Evolutionary conservation across 2,113 vertebrate species (phyloP), one percentile per base, ranked within the genome.

Genomic region (Coptodon bakossiorum): DNA sequence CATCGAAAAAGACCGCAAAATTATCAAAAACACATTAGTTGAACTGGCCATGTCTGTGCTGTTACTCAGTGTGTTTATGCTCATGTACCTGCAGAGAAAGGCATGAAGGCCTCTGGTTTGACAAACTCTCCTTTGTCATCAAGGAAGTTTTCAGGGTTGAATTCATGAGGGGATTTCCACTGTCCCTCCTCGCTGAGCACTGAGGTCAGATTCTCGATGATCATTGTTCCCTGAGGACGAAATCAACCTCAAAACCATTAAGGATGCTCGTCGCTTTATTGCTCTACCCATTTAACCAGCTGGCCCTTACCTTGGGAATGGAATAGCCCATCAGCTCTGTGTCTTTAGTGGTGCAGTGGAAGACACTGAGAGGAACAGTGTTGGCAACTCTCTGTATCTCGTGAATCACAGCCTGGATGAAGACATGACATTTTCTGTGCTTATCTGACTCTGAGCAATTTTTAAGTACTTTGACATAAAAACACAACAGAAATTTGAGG

Each of bases 71-170:
- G 45, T 8, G 7, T 11, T 59, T 8, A 0, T 17, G 7, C 45
- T 63, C 19, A 53, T 24, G 6, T 89, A 94, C 93, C 91, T 91
- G 90, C 66, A 76, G 93, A 95, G 66, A 96, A 96, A 9, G 91
- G 93, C 88, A 94, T 85, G 89, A 96, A 96, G 14, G 96, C 95
- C 6, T 96, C 96, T n/a, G 92, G 89, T 82, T 95, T 96, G 12
- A 92, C 52, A 88, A 95, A 95, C 81, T 95, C 91, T 86, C 92
- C 94, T 29, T 93, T 14, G 34, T 95, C 88, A 80, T 93, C 94
- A 5, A 96, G 95, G 82, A 96, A 95, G 83, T 96, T 95, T 24
- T 95, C 93, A 68, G 93, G 96, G 45, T 95, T 96, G 84, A 96
- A 96, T n/a, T 95, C 91, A 52, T 91, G 83, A 16, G 95, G 94